phyloP scores from a whole-genome alignment of 2,797 vertebrate genomes.

The Cheirogaleus major region DNA sequence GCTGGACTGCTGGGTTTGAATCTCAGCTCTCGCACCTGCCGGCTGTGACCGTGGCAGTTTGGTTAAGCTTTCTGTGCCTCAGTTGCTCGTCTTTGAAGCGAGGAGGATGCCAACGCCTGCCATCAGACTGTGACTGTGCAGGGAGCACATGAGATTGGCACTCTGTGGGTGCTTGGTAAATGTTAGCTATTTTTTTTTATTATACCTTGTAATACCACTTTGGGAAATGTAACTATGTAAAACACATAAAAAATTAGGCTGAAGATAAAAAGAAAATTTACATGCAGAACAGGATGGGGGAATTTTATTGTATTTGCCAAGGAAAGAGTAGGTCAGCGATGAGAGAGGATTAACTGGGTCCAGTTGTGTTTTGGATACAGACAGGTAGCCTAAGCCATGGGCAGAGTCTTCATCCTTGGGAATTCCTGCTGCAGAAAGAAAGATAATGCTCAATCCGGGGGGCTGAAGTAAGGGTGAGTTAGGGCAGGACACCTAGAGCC shows the following conservation, averaged over 20 bases:
- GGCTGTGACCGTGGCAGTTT: background rate
- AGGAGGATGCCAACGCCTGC: background rate
- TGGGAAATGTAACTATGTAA: conserved; percentile 35
- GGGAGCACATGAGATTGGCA: background rate
- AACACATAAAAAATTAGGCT: background rate
- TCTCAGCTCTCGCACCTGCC: background rate
- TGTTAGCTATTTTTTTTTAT: background rate
- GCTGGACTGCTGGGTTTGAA: background rate
- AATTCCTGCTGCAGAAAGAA: conserved; percentile 72
- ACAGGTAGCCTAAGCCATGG: conserved; percentile 44
- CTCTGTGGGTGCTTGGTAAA: background rate
- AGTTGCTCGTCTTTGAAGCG: background rate
- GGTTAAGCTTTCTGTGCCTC: background rate
- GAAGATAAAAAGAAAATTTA: conserved; percentile 47
- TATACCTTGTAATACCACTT: background rate
- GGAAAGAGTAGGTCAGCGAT: conserved; percentile 30
- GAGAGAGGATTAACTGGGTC: conserved; percentile 45
- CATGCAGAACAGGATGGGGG: conserved; percentile 35
- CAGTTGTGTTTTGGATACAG: conserved; percentile 47
- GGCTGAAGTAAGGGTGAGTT: background rate
- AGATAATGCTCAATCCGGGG: background rate
- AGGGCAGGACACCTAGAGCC: background rate
- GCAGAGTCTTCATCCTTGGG: conserved; percentile 73
- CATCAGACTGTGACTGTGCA: background rate
- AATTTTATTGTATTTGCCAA: conserved; percentile 71